Evolutionary conservation across 1,140 invertebrate species (phyloP).

Genomic region (Cydia splendana): DNA sequence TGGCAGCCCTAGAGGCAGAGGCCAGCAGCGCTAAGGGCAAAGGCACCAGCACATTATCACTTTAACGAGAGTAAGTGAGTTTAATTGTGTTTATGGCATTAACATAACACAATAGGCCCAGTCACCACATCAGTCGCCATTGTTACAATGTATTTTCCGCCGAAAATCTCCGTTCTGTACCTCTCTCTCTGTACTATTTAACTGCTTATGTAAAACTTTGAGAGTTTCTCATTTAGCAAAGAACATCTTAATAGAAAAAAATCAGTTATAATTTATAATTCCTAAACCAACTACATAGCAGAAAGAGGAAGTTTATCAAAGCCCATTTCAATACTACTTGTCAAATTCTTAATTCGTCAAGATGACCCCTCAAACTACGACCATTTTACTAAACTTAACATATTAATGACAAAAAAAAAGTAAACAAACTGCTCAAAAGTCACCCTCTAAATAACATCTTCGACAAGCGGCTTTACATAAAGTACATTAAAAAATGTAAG

Average conservation of each 20-base stretch:
- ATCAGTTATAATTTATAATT: background rate
- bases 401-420: too few relatives aligned
- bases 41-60: conserved; percentile 71
- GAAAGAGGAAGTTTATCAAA: too few relatives aligned
- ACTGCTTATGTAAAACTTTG: background rate
- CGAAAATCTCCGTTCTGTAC: too few relatives aligned
- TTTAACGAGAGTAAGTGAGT: conserved; percentile 73
- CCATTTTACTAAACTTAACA: too few relatives aligned
- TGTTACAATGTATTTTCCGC: background rate
- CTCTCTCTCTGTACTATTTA: too few relatives aligned
- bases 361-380: too few relatives aligned
- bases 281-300: too few relatives aligned
- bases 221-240: background rate
- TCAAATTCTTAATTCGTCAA: too few relatives aligned
- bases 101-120: conserved; percentile 53
- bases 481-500: too few relatives aligned
- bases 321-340: too few relatives aligned
- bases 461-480: background rate
- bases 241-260: background rate
- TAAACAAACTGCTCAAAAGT: too few relatives aligned
- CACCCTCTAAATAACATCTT: too few relatives aligned
- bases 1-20: conserved; percentile 4
- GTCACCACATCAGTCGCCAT: background rate
- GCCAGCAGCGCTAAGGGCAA: conserved; percentile 51
- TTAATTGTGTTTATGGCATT: conserved; percentile 75